Percentiles rank a stretch among this genome's conserved stretches.
Evolutionary conservation across 2,797 vertebrate genomes (phyloP).

Genomic region (Melanotaenia boesemani): DNA sequence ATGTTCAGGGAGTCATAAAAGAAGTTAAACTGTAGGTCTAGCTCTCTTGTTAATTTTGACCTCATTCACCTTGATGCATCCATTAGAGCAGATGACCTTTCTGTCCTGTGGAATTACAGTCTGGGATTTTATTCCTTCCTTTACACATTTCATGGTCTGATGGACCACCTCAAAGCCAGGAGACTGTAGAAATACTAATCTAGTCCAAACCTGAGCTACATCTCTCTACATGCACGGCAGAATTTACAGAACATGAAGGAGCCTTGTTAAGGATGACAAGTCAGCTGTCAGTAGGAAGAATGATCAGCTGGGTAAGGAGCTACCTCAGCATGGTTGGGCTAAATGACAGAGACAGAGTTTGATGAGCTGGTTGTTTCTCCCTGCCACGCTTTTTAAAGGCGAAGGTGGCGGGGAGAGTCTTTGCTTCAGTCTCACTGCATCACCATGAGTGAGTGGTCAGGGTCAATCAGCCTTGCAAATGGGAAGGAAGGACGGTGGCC

Average conservation of each 20-base stretch:
- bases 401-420: background rate
- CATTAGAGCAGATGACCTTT: constrained; percentile 52
- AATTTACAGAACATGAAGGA: constrained; percentile 53
- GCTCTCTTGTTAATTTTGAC: constrained; percentile 31
- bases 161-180: constrained; percentile 12
- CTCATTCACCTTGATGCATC: constrained; percentile 48
- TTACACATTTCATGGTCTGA: constrained; percentile 53
- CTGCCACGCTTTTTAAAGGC: constrained; percentile 34
- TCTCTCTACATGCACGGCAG: background rate
- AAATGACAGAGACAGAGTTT: constrained; percentile 55
- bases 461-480: constrained; percentile 74
- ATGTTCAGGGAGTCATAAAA: constrained; percentile 40
- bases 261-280: constrained; percentile 50
- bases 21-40: constrained; percentile 24
- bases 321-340: constrained; percentile 44
- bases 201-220: constrained; percentile 10
- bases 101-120: constrained; percentile 13
- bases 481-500: constrained; percentile 64
- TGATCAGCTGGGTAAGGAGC: constrained; percentile 36
- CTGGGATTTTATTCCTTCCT: constrained; percentile 24
- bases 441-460: constrained; percentile 68
- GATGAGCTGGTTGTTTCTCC: constrained; percentile 59
- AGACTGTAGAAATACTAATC: constrained; percentile 45
- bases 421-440: constrained; percentile 37
- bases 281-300: constrained; percentile 51